A percentile compares a stretch with the other conserved stretches of the same genome.
phyloP scores from a whole-genome alignment of 2,113 vertebrate species.

The Xiphias gladius region DNA sequence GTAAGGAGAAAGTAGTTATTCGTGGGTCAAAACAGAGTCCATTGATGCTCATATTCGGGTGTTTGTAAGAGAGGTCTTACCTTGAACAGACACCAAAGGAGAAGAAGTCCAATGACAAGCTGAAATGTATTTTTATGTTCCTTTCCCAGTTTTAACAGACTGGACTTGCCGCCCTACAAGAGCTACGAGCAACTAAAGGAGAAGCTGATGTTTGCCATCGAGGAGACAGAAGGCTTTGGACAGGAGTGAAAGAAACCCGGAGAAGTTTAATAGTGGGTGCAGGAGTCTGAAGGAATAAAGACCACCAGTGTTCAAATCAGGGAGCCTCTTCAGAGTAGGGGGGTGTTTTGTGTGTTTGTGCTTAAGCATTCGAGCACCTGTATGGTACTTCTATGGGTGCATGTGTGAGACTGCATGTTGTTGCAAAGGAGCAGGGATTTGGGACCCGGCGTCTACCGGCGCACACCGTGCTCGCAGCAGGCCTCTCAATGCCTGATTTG shows the following conservation, averaged over 20 bases:
- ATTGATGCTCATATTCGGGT: not conserved
- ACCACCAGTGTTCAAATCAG: slow-evolving; percentile 64
- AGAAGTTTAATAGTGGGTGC: not conserved
- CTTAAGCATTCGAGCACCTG: slow-evolving; percentile 28
- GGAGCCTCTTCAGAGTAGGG: slow-evolving; percentile 49
- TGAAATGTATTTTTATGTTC: not conserved
- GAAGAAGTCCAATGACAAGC: not conserved
- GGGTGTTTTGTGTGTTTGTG: slow-evolving; percentile 32
- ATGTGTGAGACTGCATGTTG: slow-evolving; percentile 34
- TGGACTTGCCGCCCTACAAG: slow-evolving; percentile 98
- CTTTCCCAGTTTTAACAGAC: slow-evolving; percentile 92
- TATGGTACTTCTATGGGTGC: slow-evolving; percentile 14
- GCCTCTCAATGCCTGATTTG: slow-evolving; percentile 6
- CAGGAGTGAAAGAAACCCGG: slow-evolving; percentile 87
- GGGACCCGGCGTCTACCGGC: not conserved
- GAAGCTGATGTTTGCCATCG: slow-evolving; percentile 97
- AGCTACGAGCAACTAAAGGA: slow-evolving; percentile 98
- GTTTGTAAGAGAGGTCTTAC: not conserved
- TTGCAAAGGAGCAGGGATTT: slow-evolving; percentile 27
- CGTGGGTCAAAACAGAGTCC: not conserved
- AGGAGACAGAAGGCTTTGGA: slow-evolving; percentile 99
- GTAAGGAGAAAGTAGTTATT: not conserved
- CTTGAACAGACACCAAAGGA: not conserved
- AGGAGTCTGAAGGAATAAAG: slow-evolving; percentile 35
- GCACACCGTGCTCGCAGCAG: slow-evolving; percentile 17